phyloP scores from a whole-genome alignment of 2,113 vertebrate genomes.

The Sterna hirundo region DNA sequence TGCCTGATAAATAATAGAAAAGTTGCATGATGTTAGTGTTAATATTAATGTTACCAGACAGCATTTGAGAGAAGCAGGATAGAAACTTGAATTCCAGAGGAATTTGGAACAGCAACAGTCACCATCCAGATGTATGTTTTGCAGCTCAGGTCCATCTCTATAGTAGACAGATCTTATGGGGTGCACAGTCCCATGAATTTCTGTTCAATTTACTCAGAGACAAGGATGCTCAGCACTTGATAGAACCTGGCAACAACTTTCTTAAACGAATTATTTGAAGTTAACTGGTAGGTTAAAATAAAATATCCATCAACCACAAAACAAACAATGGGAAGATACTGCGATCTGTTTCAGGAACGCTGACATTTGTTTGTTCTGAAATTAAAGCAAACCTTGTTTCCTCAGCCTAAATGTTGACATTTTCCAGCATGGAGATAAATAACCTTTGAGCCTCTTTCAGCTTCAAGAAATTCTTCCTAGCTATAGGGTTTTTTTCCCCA shows the following conservation, averaged over 20 bases:
- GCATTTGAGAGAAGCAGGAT: not conserved
- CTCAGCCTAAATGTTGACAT: not conserved
- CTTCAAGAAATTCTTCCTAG: not conserved
- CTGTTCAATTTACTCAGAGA: not conserved
- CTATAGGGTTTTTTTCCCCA: not conserved
- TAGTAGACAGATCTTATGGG: not conserved
- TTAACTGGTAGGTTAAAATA: not conserved
- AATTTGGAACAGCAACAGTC: not conserved
- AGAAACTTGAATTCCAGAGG: not conserved
- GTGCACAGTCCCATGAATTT: not conserved
- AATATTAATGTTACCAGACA: not conserved
- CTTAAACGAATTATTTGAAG: not conserved
- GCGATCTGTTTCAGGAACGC: not conserved
- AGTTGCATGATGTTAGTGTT: not conserved
- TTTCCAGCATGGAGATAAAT: not conserved
- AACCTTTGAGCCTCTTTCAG: not conserved
- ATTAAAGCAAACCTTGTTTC: not conserved
- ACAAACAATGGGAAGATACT: not conserved
- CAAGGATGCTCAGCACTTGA: not conserved
- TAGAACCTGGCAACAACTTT: not conserved
- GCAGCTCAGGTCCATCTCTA: not conserved
- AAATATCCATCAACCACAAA: not conserved
- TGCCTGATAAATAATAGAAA: slow-evolving; percentile 5
- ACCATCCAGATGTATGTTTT: not conserved
- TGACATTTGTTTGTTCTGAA: not conserved